Conservation (phyloP, 2,797 vertebrate species). For the Gymnoscopelus microlampas region DNA sequence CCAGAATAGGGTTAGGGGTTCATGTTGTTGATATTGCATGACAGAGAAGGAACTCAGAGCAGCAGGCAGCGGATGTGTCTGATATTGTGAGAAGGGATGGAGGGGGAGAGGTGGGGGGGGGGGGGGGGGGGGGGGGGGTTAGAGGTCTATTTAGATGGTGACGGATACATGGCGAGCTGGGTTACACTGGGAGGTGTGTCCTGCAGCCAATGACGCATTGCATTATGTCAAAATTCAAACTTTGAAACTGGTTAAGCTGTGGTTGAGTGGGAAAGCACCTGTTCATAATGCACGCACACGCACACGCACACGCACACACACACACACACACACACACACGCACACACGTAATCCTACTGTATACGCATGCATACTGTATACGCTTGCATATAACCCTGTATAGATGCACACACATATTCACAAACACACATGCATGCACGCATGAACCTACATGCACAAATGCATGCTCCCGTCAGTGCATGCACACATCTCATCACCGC, state of each 20-base stretch:
- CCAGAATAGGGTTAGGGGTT: no score
- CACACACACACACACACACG: neutral
- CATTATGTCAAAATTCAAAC: constrained; percentile 17
- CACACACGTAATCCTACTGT: neutral
- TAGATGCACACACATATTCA: neutral
- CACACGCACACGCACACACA: neutral
- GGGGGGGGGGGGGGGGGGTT: constrained; percentile 12
- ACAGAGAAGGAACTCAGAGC: neutral
- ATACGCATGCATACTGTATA: neutral
- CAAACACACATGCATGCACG: constrained; percentile 1
- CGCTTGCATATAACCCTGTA: neutral
- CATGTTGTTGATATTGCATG: constrained; percentile 6
- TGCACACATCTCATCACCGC: constrained; percentile 14
- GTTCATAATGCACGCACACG: neutral
- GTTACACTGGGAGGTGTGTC: neutral
- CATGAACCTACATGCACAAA: constrained; percentile 1
- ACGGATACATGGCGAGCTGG: constrained; percentile 7
- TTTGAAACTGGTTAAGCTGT: neutral
- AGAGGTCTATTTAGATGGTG: constrained; percentile 21
- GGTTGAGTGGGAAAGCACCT: constrained; percentile 3
- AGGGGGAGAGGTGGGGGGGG: no score
- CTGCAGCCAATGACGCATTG: neutral
- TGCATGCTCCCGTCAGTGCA: neutral
- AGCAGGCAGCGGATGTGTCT: constrained; percentile 11
- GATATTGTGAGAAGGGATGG: constrained; percentile 16